Conservation (phyloP, 2,888 invertebrate species). For the Mongoloraphidia duomilia region DNA sequence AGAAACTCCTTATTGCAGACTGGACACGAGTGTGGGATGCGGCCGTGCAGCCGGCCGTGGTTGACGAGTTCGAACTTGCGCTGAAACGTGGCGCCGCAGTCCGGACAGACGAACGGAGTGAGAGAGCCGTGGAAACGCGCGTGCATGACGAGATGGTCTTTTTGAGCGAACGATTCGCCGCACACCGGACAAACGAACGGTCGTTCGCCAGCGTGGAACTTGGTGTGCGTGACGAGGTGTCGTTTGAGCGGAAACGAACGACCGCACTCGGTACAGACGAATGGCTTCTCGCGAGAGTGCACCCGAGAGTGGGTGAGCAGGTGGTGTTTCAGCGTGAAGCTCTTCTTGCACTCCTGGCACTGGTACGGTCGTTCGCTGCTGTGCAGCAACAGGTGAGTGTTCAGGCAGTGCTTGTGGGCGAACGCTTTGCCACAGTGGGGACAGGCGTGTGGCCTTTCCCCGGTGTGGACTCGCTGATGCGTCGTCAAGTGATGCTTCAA, state of each 20-base stretch:
- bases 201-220: conserved; percentile 73
- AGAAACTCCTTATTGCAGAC: conserved; percentile 75
- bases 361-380: conserved; percentile 70
- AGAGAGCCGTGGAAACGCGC: conserved; percentile 88
- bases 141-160: conserved; percentile 77
- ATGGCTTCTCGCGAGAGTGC: conserved; percentile 67
- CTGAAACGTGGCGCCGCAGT: conserved; percentile 75
- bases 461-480: conserved; percentile 68
- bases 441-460: conserved; percentile 65
- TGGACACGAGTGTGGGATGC: conserved; percentile 67
- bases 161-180: conserved; percentile 81
- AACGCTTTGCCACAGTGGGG: conserved; percentile 68
- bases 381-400: conserved; percentile 67
- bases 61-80: conserved; percentile 76
- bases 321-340: conserved; percentile 74
- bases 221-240: conserved; percentile 71
- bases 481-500: conserved; percentile 74
- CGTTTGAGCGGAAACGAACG: conserved; percentile 68
- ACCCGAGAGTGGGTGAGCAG: conserved; percentile 64
- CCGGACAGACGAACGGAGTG: conserved; percentile 85
- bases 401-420: conserved; percentile 69
- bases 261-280: conserved; percentile 70
- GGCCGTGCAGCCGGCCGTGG: conserved; percentile 67
- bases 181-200: conserved; percentile 81
- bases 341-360: conserved; percentile 74